Conservation (phyloP, 2,113 vertebrate species). For the Microcebus griseorufus region DNA sequence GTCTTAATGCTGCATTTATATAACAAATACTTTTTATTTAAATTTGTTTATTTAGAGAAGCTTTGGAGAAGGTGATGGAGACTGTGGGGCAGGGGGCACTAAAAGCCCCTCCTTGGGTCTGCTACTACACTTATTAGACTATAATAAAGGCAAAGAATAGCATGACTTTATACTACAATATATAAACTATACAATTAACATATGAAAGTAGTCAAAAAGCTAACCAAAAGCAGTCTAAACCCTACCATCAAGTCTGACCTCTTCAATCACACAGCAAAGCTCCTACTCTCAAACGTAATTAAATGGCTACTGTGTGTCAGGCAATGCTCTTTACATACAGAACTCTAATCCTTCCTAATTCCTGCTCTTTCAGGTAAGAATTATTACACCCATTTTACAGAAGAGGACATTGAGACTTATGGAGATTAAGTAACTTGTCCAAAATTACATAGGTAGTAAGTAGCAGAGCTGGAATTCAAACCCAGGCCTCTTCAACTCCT, state of each 20-base stretch:
- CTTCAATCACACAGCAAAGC: background rate
- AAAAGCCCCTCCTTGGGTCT: background rate
- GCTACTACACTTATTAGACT: background rate
- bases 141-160: slow-evolving; percentile 17
- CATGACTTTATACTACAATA: background rate
- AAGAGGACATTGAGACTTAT: slow-evolving; percentile 34
- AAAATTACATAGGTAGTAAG: background rate
- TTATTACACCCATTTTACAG: slow-evolving; percentile 27
- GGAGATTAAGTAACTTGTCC: slow-evolving; percentile 6
- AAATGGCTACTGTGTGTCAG: background rate
- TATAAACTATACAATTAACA: slow-evolving; percentile 3
- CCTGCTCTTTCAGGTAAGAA: slow-evolving; percentile 19
- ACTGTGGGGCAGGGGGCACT: background rate
- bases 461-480: background rate
- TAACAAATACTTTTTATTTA: slow-evolving; percentile 11
- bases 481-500: background rate
- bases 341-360: slow-evolving; percentile 25
- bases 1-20: background rate
- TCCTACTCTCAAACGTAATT: slow-evolving; percentile 12
- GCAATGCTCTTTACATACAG: background rate
- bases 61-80: background rate
- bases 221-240: slow-evolving; percentile 31
- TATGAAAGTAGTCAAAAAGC: background rate
- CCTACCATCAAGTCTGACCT: slow-evolving; percentile 25
- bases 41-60: background rate